Base-by-base conservation (phyloP, 2,888 invertebrate genomes). In the Morpho helenor region DNA sequence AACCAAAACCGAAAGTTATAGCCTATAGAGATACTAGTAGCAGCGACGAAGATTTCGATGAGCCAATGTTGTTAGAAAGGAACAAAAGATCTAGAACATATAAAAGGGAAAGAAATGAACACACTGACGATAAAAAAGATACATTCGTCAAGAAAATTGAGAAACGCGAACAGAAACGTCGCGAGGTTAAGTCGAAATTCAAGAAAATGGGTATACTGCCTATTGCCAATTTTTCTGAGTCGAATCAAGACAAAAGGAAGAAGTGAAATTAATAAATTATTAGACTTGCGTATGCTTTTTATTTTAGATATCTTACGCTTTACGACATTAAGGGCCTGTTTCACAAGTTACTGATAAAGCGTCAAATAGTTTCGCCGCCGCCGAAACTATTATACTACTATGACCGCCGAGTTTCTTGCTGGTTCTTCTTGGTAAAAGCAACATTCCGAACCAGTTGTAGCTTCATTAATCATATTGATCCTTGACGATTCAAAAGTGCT, bases 151-250 rank as follows among this genome's bases (percentile, higher is more conserved):
- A 56, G 23, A 64, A 46, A 47, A 41, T 31, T 16, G 69, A 72
- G 3, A 76, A 64, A 22, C 63, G 74, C 3, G 68, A 74, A 22
- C 62, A 68, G 7, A 79, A 79, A 47, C 72, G 75, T 8, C 52
- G 66, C 0, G 49, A 69, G 3, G 7, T 81, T 3, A 78, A 75
- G 57, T 77, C 80, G 0, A 75, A 74, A 16, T 76, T 83, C 9
- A 79, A 74, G 55, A 69, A 72, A 3, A 64, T 79, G 71, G 83
- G 84, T 0, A 74, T 82, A 65, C 59, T 79, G 43, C 64, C 68
- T 0, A 62, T 80, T 0, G 79, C 77, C n/a, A 76, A 79, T 60
- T 76, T 79, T 44, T 56, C 68, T 7, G 73, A 73, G 5, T 8
- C 46, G 41, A 53, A 50, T 45, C 44, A 57, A 8, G 7, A 45